Conservation (phyloP, 2,113 vertebrate species). For the Aleadryas rufinucha region DNA sequence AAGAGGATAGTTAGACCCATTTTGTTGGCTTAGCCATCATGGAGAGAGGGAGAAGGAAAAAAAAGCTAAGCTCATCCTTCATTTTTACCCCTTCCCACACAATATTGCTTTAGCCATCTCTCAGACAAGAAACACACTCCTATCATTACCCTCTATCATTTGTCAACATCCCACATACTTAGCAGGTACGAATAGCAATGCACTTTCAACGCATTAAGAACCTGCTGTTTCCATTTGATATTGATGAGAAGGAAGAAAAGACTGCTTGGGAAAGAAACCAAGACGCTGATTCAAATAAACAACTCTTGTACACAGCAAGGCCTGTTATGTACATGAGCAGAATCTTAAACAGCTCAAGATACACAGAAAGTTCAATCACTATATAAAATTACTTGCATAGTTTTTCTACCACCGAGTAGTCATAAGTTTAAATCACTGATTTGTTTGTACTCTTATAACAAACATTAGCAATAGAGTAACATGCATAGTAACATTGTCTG, state of each 20-base stretch:
- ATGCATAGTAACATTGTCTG: not conserved
- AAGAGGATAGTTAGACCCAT: not conserved
- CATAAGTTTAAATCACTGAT: not conserved
- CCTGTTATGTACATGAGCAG: not conserved
- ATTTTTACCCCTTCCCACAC: not conserved
- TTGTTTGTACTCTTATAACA: not conserved
- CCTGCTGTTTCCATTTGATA: not conserved
- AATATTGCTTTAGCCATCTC: not conserved
- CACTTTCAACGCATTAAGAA: not conserved
- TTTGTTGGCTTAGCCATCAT: not conserved
- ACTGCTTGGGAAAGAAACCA: not conserved
- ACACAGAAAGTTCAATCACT: not conserved
- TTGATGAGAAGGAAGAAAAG: not conserved
- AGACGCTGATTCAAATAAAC: not conserved
- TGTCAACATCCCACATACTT: not conserved
- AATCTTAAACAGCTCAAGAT: not conserved
- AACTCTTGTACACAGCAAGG: not conserved
- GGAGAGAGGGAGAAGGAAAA: accelerated
- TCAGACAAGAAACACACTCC: not conserved
- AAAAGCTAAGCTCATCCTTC: not conserved
- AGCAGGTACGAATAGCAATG: not conserved
- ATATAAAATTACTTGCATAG: not conserved
- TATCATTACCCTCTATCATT: not conserved
- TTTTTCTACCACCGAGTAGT: not conserved
- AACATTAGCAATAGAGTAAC: not conserved